Conservation (phyloP, 1,140 invertebrate genomes). For the Aphis craccivora region DNA sequence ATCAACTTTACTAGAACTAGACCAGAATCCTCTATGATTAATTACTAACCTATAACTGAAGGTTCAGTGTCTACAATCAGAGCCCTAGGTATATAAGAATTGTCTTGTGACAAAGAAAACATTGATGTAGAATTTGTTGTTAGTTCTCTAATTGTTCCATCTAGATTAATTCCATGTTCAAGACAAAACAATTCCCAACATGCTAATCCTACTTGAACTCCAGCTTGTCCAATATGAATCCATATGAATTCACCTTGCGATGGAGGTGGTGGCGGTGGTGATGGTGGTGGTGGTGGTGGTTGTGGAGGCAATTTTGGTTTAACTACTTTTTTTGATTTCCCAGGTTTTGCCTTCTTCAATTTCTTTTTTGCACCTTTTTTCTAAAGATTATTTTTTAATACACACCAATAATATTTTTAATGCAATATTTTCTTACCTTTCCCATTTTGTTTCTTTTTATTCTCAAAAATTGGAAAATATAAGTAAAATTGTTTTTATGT, state of each 20-base stretch:
- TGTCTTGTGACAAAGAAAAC: conserved; percentile 73
- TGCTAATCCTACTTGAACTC: conserved; percentile 78
- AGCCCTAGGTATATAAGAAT: conserved; percentile 78
- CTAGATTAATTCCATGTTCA: conserved; percentile 75
- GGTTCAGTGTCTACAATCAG: conserved; percentile 84
- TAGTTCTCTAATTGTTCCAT: conserved; percentile 67
- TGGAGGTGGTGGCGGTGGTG: not conserved
- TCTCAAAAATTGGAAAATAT: not conserved
- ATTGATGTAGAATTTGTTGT: conserved; percentile 70
- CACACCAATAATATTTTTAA: not conserved
- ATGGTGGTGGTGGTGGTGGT: not conserved
- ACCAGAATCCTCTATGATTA: not conserved
- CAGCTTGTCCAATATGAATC: conserved; percentile 77
- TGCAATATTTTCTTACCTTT: not conserved
- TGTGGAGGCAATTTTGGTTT: not conserved
- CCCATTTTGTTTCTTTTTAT: not conserved
- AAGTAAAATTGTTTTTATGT: conserved; percentile 57
- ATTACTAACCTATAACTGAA: conserved; percentile 69
- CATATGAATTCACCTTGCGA: conserved; percentile 69
- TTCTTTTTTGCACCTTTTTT: conserved; percentile 46
- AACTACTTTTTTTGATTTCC: not conserved
- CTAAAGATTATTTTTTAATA: not conserved
- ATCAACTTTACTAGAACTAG: not conserved
- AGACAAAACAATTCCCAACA: conserved; percentile 76
- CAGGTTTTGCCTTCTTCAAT: not conserved